Evolutionary conservation across 2,888 invertebrate genomes (phyloP).

Genomic region (Lepidocyrtoides sp.): DNA sequence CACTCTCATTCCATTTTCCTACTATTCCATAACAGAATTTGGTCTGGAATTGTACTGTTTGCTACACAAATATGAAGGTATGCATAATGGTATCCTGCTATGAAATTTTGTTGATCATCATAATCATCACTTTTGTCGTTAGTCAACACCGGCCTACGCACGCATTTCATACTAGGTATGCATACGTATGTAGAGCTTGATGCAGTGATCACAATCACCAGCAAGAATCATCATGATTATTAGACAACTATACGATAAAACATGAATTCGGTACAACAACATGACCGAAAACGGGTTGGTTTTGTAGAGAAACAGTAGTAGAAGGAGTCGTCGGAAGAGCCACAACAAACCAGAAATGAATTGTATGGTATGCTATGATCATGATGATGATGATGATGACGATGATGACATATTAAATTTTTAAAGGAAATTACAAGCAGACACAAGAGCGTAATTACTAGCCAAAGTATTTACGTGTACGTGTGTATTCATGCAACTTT

Average conservation of each 20-base stretch:
- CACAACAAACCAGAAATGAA: constrained; percentile 21
- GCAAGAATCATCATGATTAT: background rate
- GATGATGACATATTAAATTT: constrained; percentile 53
- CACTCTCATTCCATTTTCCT: constrained; percentile 22
- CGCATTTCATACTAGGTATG: too few species aligned
- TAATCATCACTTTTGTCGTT: background rate
- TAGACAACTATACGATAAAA: background rate
- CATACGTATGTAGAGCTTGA: background rate
- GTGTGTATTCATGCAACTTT: constrained; percentile 10
- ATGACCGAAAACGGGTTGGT: constrained; percentile 6
- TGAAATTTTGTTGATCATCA: constrained; percentile 19
- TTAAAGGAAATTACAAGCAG: constrained; percentile 53
- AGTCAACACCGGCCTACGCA: background rate
- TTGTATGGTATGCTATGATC: too few species aligned
- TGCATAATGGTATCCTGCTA: background rate
- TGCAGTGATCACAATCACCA: background rate
- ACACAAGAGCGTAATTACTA: constrained; percentile 16
- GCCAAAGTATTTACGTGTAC: background rate
- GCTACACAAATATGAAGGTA: background rate
- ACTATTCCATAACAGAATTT: constrained; percentile 21
- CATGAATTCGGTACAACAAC: constrained; percentile 15
- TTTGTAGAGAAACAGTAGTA: too few species aligned
- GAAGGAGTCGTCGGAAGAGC: background rate
- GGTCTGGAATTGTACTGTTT: constrained; percentile 21
- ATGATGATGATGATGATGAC: background rate